These are phyloP conservation scores for Psilanteris sp. DNA, from an alignment of 1,140 invertebrate genomes.

Conservation along the genomic window DNA sequence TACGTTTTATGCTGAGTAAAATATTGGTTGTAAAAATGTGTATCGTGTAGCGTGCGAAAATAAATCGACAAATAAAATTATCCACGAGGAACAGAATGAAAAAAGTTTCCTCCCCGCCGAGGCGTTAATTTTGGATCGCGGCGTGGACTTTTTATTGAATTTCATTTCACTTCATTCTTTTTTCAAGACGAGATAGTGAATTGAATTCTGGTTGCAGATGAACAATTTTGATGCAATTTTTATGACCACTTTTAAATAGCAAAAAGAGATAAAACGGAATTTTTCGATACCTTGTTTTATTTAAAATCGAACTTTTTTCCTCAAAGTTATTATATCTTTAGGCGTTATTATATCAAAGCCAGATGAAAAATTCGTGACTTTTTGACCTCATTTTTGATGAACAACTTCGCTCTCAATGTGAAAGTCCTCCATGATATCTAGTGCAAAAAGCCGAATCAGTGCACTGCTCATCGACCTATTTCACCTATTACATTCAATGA, in stretches of 20 bases:
- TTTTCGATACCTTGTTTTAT: slow-evolving; percentile 10
- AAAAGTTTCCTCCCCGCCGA: background rate
- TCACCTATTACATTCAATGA: slow-evolving; percentile 24
- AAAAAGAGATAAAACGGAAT: slow-evolving; percentile 1
- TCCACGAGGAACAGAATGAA: background rate
- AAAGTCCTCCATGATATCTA: slow-evolving; percentile 27
- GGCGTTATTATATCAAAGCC: no score
- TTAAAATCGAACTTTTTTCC: slow-evolving; percentile 15
- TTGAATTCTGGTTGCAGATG: slow-evolving; percentile 12
- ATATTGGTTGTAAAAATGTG: no score
- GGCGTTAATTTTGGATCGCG: no score
- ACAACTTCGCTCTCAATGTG: slow-evolving; percentile 26
- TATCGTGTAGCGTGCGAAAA: slow-evolving; percentile 1
- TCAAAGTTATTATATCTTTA: slow-evolving; percentile 21
- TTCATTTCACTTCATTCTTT: background rate
- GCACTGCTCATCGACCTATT: slow-evolving; percentile 30
- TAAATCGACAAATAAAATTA: slow-evolving; percentile 26
- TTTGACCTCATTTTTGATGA: slow-evolving; percentile 36
- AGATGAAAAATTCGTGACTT: slow-evolving; percentile 35
- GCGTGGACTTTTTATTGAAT: slow-evolving; percentile 3
- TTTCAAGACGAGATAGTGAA: background rate
- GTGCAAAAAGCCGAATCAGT: slow-evolving; percentile 34
- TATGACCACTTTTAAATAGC: slow-evolving; percentile 2
- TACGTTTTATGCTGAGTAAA: slow-evolving; percentile 25
- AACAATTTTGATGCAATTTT: slow-evolving; percentile 19